These are phyloP conservation scores for Rhopalosiphum maidis DNA, from an alignment of 1,140 invertebrate genomes.

Conservation along the genomic window DNA sequence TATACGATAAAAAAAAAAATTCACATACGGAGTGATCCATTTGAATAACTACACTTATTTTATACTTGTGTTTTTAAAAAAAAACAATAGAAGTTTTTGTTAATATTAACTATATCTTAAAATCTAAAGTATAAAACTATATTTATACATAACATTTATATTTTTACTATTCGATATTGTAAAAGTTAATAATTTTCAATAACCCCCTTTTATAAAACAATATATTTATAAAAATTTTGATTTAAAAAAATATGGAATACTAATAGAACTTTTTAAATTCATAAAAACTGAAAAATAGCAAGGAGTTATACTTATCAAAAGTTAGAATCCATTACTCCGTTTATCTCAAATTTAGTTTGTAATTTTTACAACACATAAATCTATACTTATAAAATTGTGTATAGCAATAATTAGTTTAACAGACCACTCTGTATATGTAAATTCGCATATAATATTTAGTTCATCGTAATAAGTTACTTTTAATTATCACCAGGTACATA, in stretches of 20 bases:
- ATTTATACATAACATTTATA: background rate
- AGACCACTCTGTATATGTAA: background rate
- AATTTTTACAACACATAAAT: background rate
- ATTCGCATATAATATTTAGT: background rate
- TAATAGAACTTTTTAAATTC: background rate
- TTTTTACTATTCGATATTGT: background rate
- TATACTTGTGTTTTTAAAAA: background rate
- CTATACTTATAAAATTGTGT: background rate
- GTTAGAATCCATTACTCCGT: background rate
- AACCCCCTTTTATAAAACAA: background rate
- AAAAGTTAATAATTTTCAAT: background rate
- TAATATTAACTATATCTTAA: background rate
- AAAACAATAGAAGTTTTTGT: background rate
- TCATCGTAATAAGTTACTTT: constrained; percentile 13
- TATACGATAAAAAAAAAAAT: constrained; percentile 31
- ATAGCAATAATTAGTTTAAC: background rate
- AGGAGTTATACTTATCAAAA: background rate
- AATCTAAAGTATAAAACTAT: background rate
- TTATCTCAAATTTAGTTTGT: background rate
- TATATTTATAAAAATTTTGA: background rate
- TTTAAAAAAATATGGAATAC: background rate
- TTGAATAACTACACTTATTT: background rate
- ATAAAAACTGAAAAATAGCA: background rate
- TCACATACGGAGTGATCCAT: background rate
- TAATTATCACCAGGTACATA: background rate